Evolutionary conservation across 2,113 vertebrate genomes (phyloP), one percentile per base, ranked within the genome.

Genomic region (Opisthocomus hoazin): DNA sequence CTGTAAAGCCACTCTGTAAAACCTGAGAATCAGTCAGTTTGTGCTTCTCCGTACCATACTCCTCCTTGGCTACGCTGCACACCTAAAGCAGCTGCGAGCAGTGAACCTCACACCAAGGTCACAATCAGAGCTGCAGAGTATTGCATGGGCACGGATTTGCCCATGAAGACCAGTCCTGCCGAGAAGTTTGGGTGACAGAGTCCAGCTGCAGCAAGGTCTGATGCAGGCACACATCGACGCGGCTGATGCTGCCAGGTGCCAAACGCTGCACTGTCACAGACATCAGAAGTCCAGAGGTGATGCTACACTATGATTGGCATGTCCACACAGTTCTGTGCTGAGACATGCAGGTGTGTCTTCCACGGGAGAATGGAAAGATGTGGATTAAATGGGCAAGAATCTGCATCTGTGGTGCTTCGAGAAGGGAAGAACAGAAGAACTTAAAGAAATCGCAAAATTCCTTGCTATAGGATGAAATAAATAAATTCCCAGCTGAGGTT

Each of bases 311-410:
- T 37, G 54, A 9, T 32, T 18, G 68, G n/a, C 45, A 63, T 0
- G 4, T 58, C 48, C 1, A 2, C 75, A 61, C 50, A 30, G 15
- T 9, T 70, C 78, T 19, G 0, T 4, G 1, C 60, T 50, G n/a
- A 9, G 37, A 82, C 3, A 11, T 4, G 51, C 23, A 77, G 68
- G 30, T 39, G 48, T 21, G 26, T 16, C 76, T 48, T 74, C 61
- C 86, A 58, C 10, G 21, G 45, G 10, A 74, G 34, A 84, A 46
- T 8, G 74, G 37, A 39, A 84, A 65, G 54, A 39, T 11, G 51
- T 16, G 36, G 54, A 50, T 84, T 81, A 65, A 77, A 61, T 3
- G 11, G 69, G 66, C 50, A 87, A 91, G 45, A 69, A 84, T 36
- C 27, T 54, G 45, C n/a, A 65, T 5, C 27, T 34, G n/a, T 10